phyloP scores from a whole-genome alignment of 2,888 invertebrate genomes.

The Stenurella melanura region DNA sequence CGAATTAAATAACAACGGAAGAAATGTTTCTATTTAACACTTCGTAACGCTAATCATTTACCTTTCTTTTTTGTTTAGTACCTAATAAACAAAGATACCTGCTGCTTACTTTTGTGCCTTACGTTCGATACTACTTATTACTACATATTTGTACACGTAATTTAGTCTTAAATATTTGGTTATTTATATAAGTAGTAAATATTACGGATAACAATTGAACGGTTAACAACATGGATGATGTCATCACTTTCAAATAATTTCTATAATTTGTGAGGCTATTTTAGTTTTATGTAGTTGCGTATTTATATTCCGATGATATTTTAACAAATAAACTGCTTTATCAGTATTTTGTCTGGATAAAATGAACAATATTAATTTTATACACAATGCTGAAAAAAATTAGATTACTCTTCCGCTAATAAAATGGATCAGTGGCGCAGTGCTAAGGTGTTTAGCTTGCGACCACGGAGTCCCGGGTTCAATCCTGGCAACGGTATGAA shows the following conservation, averaged over 20 bases:
- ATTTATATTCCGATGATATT: no score
- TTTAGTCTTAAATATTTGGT: neutral
- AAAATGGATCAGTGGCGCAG: no score
- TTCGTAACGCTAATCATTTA: neutral
- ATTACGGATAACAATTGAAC: neutral
- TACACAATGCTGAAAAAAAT: no score
- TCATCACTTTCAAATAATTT: conserved; percentile 1
- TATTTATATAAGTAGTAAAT: neutral
- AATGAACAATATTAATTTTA: no score
- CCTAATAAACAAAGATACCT: neutral
- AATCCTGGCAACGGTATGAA: no score
- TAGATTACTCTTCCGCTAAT: no score
- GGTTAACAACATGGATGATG: neutral
- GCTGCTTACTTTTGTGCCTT: neutral
- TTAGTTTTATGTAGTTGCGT: no score
- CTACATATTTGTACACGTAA: neutral
- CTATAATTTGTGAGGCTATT: neutral
- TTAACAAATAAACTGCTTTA: no score
- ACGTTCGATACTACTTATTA: neutral
- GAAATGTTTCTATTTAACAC: neutral
- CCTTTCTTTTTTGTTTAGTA: neutral
- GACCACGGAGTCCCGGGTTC: no score
- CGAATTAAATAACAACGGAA: neutral
- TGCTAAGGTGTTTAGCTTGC: no score
- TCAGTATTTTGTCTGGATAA: no score